Conservation (phyloP, 2,797 vertebrate genomes). For the Crocidura indochinensis region DNA sequence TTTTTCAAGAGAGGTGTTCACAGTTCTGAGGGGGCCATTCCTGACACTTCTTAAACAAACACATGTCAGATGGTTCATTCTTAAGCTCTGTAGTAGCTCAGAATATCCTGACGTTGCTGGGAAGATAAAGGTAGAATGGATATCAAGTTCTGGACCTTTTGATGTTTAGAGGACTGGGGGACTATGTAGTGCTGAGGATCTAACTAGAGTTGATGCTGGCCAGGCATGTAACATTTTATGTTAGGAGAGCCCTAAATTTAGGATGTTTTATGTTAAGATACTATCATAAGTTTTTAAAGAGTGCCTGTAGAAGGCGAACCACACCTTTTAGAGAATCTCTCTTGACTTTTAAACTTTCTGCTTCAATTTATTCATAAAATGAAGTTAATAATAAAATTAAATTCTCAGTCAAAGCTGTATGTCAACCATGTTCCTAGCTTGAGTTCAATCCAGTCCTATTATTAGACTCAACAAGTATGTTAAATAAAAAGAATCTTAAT, state of each 20-base stretch:
- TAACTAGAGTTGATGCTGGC: no score
- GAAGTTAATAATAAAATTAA: neutral
- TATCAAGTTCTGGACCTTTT: no score
- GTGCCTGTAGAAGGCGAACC: neutral
- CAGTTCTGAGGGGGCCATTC: no score
- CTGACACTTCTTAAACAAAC: no score
- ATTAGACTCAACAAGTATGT: neutral
- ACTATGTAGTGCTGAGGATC: no score
- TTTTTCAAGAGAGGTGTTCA: no score
- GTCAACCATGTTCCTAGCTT: neutral
- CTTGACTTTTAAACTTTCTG: conserved; percentile 11
- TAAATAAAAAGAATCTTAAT: neutral
- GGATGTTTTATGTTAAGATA: neutral
- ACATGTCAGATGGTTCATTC: no score
- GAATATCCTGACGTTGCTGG: no score
- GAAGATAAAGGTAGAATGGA: no score
- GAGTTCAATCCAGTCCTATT: neutral
- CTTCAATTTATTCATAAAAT: neutral
- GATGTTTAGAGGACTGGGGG: no score
- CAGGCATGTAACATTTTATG: no score
- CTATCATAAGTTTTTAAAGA: neutral
- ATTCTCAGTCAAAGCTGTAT: neutral
- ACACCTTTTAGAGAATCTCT: neutral
- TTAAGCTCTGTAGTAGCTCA: no score
- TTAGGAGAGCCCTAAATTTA: neutral